Base-by-base conservation (phyloP, 2,797 vertebrate genomes). In the Oreonectes daqikongensis region DNA sequence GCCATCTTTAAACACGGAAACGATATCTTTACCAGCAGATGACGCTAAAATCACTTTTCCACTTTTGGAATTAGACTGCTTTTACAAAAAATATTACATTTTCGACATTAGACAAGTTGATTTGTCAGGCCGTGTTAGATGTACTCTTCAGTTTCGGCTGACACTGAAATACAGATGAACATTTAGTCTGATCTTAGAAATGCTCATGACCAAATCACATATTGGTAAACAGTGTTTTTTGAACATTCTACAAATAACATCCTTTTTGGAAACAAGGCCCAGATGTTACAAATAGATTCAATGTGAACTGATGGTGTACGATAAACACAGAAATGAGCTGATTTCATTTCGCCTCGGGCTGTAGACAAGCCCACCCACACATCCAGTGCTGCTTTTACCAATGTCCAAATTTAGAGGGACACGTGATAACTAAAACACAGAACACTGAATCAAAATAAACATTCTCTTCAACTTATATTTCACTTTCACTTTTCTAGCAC, bases 241-340 rank as follows among this genome's bases (percentile, higher is more conserved):
- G 24, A 18, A 40, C 5, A 28, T 64, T 71, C 4, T 26, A 61
- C 68, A 63, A 30, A 35, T 55, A 40, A 42, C 42, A 40, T 40
- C 12, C n/a, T 60, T 57, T 20, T 35, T 32, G 14, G 17, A 71
- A 32, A 52, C 17, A 73, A 15, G 17, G 10, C 17, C 72, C 60
- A 74, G 46, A 73, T 73, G 59, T 64, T 53, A 73, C 59, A 74
- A 74, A 74, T 53, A 65, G 60, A 53, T 64, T 53, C 46, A 74
- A 42, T 53, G 60, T 53, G 60, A 72, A 50, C 57, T 17, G 26
- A 73, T 52, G 44, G 6, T 64, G 71, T 64, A 22, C 10, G 0
- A 72, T 63, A 72, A 63, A 72, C 70, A 72, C 8, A 17, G n/a
- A 50, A 63, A 40, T 50, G 2, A 57, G 53, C 12, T 57, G 53